Percentiles rank a stretch among this genome's conserved stretches.
These are phyloP conservation scores for Phengaris arion DNA, from an alignment of 2,888 invertebrate species.

Conservation along the genomic window DNA sequence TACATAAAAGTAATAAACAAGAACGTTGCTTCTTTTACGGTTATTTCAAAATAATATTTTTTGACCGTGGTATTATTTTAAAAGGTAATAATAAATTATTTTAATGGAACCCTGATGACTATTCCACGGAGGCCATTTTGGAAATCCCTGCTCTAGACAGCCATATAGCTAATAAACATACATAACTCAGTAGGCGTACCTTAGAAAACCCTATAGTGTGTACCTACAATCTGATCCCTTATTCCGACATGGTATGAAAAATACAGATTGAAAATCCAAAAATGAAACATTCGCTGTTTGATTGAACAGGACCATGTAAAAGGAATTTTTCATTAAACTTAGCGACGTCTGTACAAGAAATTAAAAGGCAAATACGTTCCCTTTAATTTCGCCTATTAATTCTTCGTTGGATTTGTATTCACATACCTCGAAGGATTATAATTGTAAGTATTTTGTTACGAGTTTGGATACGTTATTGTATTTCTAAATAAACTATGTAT, in stretches of 20 bases:
- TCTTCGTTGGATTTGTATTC: slow-evolving; percentile 28
- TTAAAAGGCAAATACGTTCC: slow-evolving; percentile 17
- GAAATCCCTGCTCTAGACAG: too few species aligned
- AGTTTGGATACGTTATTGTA: not conserved
- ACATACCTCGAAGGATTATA: not conserved
- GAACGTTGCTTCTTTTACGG: too few species aligned
- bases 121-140: too few species aligned
- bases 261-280: slow-evolving; percentile 11
- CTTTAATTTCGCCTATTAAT: slow-evolving; percentile 26
- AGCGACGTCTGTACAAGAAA: slow-evolving; percentile 26
- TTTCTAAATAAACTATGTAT: not conserved
- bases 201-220: too few species aligned
- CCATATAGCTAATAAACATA: too few species aligned
- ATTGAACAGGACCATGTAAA: slow-evolving; percentile 22
- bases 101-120: too few species aligned
- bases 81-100: too few species aligned
- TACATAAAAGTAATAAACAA: too few species aligned
- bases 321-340: slow-evolving; percentile 39
- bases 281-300: slow-evolving; percentile 3
- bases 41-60: too few species aligned
- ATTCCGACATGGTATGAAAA: not conserved
- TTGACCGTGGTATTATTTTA: too few species aligned
- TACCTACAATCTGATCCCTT: not conserved
- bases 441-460: not conserved
- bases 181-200: too few species aligned